Conservation (phyloP, 30 jellyfish, hydroid and myxozoan genomes). For the Chironex yamaguchii region DNA sequence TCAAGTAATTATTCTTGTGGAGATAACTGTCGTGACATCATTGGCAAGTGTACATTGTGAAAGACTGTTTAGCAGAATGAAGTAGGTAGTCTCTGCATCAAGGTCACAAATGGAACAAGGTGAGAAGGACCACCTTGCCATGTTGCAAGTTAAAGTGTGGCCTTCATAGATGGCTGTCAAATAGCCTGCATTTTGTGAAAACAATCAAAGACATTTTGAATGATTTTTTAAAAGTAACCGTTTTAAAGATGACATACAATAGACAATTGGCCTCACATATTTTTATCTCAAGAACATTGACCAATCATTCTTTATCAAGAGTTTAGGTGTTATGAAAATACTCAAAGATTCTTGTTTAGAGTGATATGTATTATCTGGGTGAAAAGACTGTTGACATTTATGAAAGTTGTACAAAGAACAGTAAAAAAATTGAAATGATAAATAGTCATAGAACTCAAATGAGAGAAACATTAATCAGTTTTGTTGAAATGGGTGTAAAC, state of each 20-base stretch:
- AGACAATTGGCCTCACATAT: too few species aligned
- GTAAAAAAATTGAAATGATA: background rate
- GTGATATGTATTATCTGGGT: background rate
- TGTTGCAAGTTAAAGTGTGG: background rate
- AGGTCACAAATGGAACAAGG: background rate
- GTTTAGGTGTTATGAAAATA: too few species aligned
- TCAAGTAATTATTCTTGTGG: background rate
- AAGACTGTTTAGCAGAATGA: background rate
- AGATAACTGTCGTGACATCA: background rate
- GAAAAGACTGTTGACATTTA: background rate
- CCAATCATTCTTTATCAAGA: too few species aligned
- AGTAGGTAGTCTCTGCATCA: background rate
- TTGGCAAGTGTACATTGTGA: background rate
- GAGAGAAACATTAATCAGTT: background rate
- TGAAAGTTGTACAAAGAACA: background rate
- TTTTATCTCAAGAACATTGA: background rate
- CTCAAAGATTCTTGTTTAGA: background rate
- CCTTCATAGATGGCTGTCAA: background rate
- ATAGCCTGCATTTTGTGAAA: background rate
- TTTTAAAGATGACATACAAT: background rate
- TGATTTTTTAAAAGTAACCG: background rate
- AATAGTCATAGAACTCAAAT: too few species aligned
- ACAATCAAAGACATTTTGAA: background rate
- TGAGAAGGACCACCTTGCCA: background rate
- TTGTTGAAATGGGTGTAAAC: background rate